Base-by-base conservation (phyloP, 2,797 vertebrate species). In the Neosilurus hyrtlii region DNA sequence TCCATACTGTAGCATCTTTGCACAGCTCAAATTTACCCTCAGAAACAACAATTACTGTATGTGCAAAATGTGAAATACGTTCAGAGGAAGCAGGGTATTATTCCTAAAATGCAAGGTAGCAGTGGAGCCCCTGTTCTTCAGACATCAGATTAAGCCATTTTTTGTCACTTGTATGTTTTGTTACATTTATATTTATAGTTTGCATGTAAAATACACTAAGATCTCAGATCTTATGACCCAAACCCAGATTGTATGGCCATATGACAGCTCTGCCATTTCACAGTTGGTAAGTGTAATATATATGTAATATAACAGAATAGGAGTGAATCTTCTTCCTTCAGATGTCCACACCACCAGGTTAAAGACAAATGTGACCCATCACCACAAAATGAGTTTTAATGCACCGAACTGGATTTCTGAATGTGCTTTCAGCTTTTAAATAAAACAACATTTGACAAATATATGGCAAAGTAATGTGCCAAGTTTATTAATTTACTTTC, bases 261-360 rank as follows among this genome's bases (percentile, higher is more conserved):
- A 18, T 26, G 56, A 8, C 15, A 49, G 37, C 37, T 77, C 14
- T 49, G 37, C 8, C 75, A 62, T 43, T 43, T n/a, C 37, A 51
- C 75, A 77, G 7, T 24, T 15, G 1, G 20, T n/a, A 20, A 62
- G 0, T 12, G 52, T 52, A 49, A 26, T n/a, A 73, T 4, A 43
- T 43, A 8, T 43, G 8, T n/a, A n/a, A n/a, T n/a, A n/a, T n/a
- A n/a, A 54, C 8, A 22, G 30, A 75, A 59, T 75, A 75, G 11
- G 24, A 4, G 18, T 75, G 11, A 75, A 59, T 20, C 15, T 74
- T 73, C 9, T 56, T 57, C 10, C 14, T 57, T 35, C 65, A 80
- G 79, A 30, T 80, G 54, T 70, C 30, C 22, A 37, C 22, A 56
- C 20, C 78, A 68, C 51, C 76, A 26, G 10, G 9, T 80, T 30